phyloP scores from a whole-genome alignment of 2,888 invertebrate genomes.

The Nasonia oneida region DNA sequence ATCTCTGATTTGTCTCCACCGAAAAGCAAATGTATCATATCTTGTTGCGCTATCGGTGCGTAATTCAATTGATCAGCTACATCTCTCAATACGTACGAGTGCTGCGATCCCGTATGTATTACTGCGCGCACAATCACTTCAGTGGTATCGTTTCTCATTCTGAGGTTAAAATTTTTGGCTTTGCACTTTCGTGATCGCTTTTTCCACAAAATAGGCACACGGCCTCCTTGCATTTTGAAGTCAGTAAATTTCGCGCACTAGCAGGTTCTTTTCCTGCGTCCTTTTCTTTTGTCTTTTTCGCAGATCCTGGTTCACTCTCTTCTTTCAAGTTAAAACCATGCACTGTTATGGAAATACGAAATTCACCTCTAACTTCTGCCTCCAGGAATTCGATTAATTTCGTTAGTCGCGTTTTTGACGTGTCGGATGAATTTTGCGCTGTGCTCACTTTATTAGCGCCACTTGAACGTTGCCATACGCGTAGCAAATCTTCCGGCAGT shows the following conservation, averaged over 20 bases:
- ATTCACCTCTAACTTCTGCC: conserved; percentile 34
- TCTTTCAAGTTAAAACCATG: conserved; percentile 15
- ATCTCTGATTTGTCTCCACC: too few relatives aligned
- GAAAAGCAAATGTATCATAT: too few relatives aligned
- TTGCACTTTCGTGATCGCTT: not conserved
- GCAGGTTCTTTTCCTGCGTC: not conserved
- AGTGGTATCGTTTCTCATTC: not conserved
- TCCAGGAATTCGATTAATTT: conserved; percentile 49
- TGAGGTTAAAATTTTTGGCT: conserved; percentile 5
- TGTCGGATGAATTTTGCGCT: not conserved
- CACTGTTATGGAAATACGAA: conserved; percentile 10
- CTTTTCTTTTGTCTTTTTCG: not conserved
- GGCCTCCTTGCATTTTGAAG: not conserved
- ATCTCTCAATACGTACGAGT: not conserved
- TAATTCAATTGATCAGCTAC: not conserved
- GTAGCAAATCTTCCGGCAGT: too few relatives aligned
- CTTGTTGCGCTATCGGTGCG: not conserved
- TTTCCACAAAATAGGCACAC: not conserved
- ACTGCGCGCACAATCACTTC: not conserved
- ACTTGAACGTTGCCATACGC: conserved; percentile 61
- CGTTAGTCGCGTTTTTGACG: conserved; percentile 21
- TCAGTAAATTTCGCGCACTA: not conserved
- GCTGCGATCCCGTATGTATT: conserved; percentile 10
- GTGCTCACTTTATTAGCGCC: not conserved
- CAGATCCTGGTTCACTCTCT: not conserved